These are phyloP conservation scores for Stomatorhinus ivindoensis DNA, from an alignment of 2,113 vertebrate species.

Conservation along the genomic window DNA sequence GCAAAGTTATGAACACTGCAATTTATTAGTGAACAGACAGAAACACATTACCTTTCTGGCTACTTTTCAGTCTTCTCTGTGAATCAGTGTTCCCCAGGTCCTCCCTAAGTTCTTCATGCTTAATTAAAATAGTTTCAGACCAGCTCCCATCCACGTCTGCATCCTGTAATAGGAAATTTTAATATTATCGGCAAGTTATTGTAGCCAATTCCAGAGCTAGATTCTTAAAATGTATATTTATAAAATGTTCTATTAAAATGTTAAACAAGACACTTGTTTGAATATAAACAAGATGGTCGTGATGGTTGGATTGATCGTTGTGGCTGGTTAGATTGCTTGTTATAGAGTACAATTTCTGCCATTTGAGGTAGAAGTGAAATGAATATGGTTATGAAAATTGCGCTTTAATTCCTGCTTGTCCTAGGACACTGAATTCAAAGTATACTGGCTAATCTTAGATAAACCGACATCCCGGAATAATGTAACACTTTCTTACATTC, in stretches of 20 bases:
- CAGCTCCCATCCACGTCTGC: neutral
- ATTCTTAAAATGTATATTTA: neutral
- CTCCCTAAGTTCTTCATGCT: neutral
- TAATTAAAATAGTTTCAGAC: neutral
- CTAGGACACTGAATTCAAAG: neutral
- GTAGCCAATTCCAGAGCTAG: too few species aligned
- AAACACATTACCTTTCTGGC: neutral
- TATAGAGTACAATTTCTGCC: neutral
- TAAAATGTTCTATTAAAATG: neutral
- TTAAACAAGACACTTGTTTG: neutral
- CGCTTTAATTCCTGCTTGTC: neutral
- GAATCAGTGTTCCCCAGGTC: neutral
- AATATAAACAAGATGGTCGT: neutral
- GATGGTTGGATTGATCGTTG: neutral
- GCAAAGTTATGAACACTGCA: neutral
- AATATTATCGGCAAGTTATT: neutral
- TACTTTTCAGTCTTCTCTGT: neutral
- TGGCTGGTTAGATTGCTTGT: neutral
- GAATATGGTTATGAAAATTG: neutral
- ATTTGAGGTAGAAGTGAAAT: neutral
- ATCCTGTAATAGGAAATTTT: neutral
- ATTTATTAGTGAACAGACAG: neutral
- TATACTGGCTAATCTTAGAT: neutral
- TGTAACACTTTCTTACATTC: neutral
- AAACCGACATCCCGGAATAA: neutral